Evolutionary conservation across 2,797 vertebrate genomes (phyloP).

Genomic region (Poeciliopsis turneri): DNA sequence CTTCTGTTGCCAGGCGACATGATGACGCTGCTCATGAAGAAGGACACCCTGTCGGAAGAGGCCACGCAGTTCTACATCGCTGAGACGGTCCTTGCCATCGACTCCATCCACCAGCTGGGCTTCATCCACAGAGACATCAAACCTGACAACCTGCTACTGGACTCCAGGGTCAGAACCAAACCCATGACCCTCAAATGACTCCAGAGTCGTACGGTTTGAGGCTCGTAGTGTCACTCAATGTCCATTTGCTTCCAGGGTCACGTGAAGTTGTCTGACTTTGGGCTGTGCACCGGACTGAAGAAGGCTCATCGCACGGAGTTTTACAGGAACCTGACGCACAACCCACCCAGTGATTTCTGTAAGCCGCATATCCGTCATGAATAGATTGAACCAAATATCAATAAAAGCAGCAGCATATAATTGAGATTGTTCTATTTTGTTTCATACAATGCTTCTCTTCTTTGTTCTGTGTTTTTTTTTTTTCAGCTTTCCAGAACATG

Average conservation of each 20-base stretch:
- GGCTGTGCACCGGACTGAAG: constrained; percentile 96
- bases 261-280: constrained; percentile 97
- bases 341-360: constrained; percentile 98
- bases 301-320: constrained; percentile 98
- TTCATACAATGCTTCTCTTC: neutral
- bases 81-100: constrained; percentile 96
- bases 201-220: neutral
- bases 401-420: neutral
- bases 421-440: neutral
- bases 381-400: neutral
- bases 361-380: constrained; percentile 65
- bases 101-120: constrained; percentile 97
- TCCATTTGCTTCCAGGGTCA: constrained; percentile 84
- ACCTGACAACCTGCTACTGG: constrained; percentile 95
- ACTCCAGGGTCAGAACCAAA: constrained; percentile 84
- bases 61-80: constrained; percentile 98
- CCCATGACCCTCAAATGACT: neutral
- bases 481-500: constrained; percentile 97
- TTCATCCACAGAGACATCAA: constrained; percentile 99
- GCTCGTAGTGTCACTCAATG: neutral
- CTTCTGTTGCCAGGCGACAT: constrained; percentile 88
- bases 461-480: neutral
- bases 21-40: constrained; percentile 98
- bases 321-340: constrained; percentile 96
- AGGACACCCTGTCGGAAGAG: constrained; percentile 94